Base-by-base conservation (phyloP, 2,888 invertebrate species). In the Drosophila histrio region DNA sequence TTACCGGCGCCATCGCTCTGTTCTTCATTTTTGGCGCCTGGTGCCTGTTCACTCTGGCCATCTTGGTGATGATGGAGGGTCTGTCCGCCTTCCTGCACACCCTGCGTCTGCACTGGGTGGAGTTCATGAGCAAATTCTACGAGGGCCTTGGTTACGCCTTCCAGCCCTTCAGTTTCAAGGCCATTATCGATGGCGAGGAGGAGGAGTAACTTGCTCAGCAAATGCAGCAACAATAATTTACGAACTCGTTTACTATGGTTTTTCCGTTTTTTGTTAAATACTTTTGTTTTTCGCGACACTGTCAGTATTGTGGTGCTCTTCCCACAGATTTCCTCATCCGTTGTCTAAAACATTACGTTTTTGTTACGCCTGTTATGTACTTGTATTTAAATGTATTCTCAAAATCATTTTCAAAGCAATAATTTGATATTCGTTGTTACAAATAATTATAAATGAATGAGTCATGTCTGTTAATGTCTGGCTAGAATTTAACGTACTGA, bases 41-140 rank as follows among this genome's bases (percentile, higher is more conserved):
- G 97, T 96, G 96, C 59, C 93, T 95, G 52, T 94, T 99, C 79
- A 99, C 99, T 0, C 93, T 99, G 59, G 96, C 96, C 87, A 98
- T 99, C 91, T 94, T 99, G 66, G 97, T 99, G 73, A 94, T 99
- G 90, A 99, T 99, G 99, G 99, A 99, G 93, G 99, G 99, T 1
- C 93, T 99, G 26, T 99, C 98, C 22, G 99, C 99, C 43, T 99
- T 99, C 94, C 93, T 99, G 79, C 99, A 99, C 92, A 99, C 99
- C 0, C 94, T 99, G 83, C 97, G 99, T 94, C 94, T 98, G 88
- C 98, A 98, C 92, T 98, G 98, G 98, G 97, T 97, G 89, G 97
- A 97, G 92, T 99, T 99, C 93, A 98, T 98, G 94, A 98, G 97
- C 92, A 97, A 97, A 91, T 97, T 97, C 93, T 97, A 97, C 91